Base-by-base conservation (phyloP, 2,113 vertebrate species). In the Syngnathus scovelli region DNA sequence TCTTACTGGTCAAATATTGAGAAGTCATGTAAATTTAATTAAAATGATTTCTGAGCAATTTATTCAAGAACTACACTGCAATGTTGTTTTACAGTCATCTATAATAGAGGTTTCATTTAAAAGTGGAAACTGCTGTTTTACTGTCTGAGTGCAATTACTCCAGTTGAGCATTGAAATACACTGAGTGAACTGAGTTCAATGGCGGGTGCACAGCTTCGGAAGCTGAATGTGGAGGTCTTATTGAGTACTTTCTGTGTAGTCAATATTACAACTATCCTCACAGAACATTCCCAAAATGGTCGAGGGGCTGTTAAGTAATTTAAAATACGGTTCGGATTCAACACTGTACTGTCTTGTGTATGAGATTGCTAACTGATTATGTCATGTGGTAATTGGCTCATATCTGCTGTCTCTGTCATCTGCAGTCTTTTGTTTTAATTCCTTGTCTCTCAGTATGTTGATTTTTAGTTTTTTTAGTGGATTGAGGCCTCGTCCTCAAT, bases 1-100 rank as follows among this genome's bases (percentile, higher is more conserved):
- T 38, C 60, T 49, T 64, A 6, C 51, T 44, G 41, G 72, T 80
- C 48, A 79, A 56, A 72, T 68, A 62, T 72, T 71, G 64, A 81
- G 64, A 58, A 19, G 54, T 67, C 54, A 68, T 21, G 71, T 3
- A 51, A 62, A 71, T 19, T 52, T 46, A 67, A 66, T 23, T 49
- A 49, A 33, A 44, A 13, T 21, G 36, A 23, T 21, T 48, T 23
- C 44, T 38, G 1, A 4, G 2, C 21, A n/a, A 64, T 61, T 72
- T 15, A 54, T 65, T 62, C 11, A 37, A 54, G 46, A 44, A 41
- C 21, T 67, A 66, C 43, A 18, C 27, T 9, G 49, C 5, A 41
- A 4, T 36, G 6, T 36, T 61, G 64, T 69, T 68, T 65, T 46
- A 23, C 6, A 46, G 37, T 54, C 16, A 43, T 18, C 65, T 65